These are phyloP conservation scores for Macrosoma leucophasiata DNA, from an alignment of 2,888 invertebrate genomes.

Conservation along the genomic window DNA sequence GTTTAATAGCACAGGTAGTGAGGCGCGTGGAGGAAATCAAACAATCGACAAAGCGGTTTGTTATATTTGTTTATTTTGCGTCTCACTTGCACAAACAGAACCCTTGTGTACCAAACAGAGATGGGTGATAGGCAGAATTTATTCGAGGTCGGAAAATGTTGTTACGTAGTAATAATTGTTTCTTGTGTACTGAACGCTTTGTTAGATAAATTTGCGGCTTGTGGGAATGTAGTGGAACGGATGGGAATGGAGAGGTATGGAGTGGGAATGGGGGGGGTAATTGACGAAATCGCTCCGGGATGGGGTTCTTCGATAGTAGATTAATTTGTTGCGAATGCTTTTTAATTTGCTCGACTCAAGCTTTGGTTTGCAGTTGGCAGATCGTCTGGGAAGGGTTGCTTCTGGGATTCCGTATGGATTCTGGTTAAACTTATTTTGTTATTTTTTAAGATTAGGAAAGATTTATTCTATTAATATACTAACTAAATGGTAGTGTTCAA, in stretches of 20 bases:
- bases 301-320: too few relatives aligned
- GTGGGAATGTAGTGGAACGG: constrained; percentile 13
- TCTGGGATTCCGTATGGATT: too few relatives aligned
- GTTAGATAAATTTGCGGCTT: constrained; percentile 16
- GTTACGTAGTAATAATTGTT: constrained; percentile 26
- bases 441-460: too few relatives aligned
- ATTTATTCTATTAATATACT: too few relatives aligned
- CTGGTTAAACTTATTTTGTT: too few relatives aligned
- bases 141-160: too few relatives aligned
- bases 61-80: constrained; percentile 26
- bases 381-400: too few relatives aligned
- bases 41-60: constrained; percentile 42
- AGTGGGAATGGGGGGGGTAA: neutral
- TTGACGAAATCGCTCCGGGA: too few relatives aligned
- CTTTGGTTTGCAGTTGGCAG: too few relatives aligned
- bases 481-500: too few relatives aligned
- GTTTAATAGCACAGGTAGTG: constrained; percentile 43
- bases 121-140: constrained; percentile 11
- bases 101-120: neutral
- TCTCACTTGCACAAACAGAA: constrained; percentile 14
- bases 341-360: too few relatives aligned
- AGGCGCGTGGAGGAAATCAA: constrained; percentile 44
- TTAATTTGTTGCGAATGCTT: too few relatives aligned
- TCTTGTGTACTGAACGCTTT: constrained; percentile 18
- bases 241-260: constrained; percentile 9